Conservation (phyloP, 2,113 vertebrate genomes). For the Phyllopteryx taeniolatus region DNA sequence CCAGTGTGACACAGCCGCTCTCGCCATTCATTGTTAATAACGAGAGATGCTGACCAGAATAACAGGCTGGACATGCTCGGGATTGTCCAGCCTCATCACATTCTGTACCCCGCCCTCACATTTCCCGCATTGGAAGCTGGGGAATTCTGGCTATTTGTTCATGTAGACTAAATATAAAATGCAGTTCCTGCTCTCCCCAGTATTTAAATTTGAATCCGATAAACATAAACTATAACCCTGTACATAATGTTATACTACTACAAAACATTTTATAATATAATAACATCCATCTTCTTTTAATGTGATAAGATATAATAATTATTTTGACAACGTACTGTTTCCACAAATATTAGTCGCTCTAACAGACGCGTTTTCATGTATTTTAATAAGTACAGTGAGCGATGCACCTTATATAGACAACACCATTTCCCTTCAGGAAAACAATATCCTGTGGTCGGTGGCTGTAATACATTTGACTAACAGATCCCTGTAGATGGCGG, state of each 20-base stretch:
- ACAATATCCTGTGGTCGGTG: no score
- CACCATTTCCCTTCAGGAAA: no score
- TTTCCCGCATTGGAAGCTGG: conserved; percentile 29
- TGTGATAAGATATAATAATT: background rate
- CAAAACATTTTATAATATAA: background rate
- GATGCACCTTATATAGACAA: no score
- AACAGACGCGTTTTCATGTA: background rate
- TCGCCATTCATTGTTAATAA: conserved; percentile 72
- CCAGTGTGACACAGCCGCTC: conserved; percentile 55
- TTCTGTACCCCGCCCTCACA: conserved; percentile 53
- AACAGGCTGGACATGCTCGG: conserved; percentile 63
- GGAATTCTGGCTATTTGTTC: conserved; percentile 23
- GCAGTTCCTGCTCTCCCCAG: no score
- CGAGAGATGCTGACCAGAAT: conserved; percentile 78
- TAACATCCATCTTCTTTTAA: background rate
- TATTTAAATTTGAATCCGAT: no score
- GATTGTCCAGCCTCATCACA: conserved; percentile 81
- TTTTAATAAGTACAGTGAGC: no score
- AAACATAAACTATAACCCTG: background rate
- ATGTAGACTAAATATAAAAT: background rate
- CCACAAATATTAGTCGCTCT: background rate
- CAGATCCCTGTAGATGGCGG: no score
- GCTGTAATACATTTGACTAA: no score
- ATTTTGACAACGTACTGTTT: background rate
- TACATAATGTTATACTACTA: background rate